Evolutionary conservation across 2,888 invertebrate species (phyloP).

Genomic region (Dicyrtomina minuta): DNA sequence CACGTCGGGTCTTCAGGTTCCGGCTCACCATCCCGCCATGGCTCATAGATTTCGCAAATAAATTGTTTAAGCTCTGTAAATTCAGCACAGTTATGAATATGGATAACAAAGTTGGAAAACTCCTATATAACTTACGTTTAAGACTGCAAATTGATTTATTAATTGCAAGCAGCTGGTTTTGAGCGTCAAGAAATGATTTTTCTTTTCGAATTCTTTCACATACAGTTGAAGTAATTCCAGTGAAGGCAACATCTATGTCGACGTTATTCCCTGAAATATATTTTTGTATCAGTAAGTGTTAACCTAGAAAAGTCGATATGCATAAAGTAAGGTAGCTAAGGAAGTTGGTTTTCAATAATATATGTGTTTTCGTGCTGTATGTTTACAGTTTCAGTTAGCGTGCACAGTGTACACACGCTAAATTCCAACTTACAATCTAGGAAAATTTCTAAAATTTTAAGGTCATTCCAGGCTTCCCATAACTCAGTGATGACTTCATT

Average conservation of each 20-base stretch:
- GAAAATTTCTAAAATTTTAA: conserved; percentile 19
- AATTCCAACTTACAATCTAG: conserved; percentile 14
- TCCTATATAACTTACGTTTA: conserved; percentile 6
- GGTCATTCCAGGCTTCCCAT: conserved; percentile 15
- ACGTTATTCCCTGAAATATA: conserved; percentile 18
- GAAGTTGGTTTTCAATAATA: not conserved
- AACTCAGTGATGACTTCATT: not conserved
- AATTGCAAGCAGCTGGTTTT: not conserved
- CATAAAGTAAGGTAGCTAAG: not conserved
- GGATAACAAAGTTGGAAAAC: no score
- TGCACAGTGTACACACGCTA: no score
- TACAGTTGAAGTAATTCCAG: not conserved
- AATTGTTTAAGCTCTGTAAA: conserved; percentile 9
- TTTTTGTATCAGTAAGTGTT: no score
- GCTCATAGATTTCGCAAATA: conserved; percentile 21
- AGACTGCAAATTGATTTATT: conserved; percentile 9
- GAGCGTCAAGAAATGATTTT: not conserved
- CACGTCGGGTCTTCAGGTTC: conserved; percentile 21
- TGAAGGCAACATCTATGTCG: conserved; percentile 12
- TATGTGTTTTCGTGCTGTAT: no score
- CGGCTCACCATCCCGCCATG: conserved; percentile 15
- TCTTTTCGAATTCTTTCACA: not conserved
- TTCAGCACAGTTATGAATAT: not conserved
- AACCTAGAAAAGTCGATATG: not conserved
- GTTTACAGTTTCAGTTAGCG: no score